phyloP scores from a whole-genome alignment of 2,113 vertebrate genomes.

The Lates calcarifer region DNA sequence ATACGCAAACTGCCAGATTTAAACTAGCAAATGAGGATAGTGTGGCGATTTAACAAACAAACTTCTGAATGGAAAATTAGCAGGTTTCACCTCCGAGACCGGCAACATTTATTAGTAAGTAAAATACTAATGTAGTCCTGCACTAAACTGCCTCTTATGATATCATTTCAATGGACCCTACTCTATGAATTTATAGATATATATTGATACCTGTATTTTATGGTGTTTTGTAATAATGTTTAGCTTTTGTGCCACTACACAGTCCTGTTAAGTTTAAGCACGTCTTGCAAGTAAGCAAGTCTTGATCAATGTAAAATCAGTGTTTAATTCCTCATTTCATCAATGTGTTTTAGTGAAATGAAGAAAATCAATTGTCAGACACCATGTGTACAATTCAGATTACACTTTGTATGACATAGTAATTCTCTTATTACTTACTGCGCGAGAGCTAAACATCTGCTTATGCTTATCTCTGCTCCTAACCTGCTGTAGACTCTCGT shows the following conservation, averaged over 20 bases:
- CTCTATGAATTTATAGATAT: neutral
- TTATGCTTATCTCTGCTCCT: conserved; percentile 7
- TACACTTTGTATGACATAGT: neutral
- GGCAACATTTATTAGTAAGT: neutral
- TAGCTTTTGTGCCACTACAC: neutral
- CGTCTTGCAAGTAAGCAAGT: too few species aligned
- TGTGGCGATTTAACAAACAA: neutral
- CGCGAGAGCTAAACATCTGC: conserved; percentile 26
- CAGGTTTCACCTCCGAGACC: neutral
- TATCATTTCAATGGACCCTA: neutral
- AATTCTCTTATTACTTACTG: conserved; percentile 11
- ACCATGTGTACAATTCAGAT: neutral
- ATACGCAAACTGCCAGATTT: neutral
- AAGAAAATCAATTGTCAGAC: neutral
- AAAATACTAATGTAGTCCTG: neutral
- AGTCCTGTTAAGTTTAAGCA: neutral
- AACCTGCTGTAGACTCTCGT: conserved; percentile 23
- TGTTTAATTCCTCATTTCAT: neutral
- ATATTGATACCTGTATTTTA: neutral
- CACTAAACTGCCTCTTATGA: neutral
- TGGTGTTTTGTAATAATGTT: neutral
- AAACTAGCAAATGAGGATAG: neutral
- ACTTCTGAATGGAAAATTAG: neutral
- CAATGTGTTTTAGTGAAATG: neutral
- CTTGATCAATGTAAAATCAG: neutral